phyloP scores from a whole-genome alignment of 2,797 vertebrate genomes.

The Parambassis ranga region DNA sequence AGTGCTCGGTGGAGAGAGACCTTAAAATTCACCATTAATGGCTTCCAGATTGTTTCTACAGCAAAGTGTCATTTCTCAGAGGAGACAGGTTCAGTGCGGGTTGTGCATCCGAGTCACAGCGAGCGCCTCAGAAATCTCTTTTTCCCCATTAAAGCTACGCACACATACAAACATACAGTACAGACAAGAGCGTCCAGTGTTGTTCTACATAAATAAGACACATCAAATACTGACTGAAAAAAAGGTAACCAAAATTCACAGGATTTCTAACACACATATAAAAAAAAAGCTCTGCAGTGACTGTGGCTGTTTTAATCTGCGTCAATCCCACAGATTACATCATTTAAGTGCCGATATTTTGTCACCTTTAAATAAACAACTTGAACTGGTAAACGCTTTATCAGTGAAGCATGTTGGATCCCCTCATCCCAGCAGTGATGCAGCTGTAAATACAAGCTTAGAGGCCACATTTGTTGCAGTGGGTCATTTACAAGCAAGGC shows the following conservation, averaged over 20 bases:
- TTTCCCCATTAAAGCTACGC: constrained; percentile 5
- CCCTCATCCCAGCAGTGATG: no score
- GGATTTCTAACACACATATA: neutral
- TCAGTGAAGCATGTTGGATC: no score
- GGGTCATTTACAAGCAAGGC: constrained; percentile 11
- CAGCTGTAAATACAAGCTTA: neutral
- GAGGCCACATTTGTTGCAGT: neutral
- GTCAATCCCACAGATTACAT: neutral
- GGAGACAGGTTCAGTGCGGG: constrained; percentile 11
- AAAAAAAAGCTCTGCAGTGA: neutral
- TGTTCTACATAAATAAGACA: constrained; percentile 36
- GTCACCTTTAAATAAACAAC: neutral
- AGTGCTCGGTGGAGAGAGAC: constrained; percentile 26
- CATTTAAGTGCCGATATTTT: neutral
- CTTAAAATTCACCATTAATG: constrained; percentile 47
- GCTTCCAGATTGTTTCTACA: constrained; percentile 54
- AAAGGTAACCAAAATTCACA: neutral
- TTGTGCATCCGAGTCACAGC: neutral
- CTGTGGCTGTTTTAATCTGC: neutral
- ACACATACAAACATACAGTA: neutral
- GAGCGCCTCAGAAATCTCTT: neutral
- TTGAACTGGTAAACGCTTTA: no score
- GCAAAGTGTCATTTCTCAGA: constrained; percentile 28
- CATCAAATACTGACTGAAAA: constrained; percentile 26
- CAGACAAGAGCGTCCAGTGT: constrained; percentile 5